A percentile compares a stretch with the other conserved stretches of the same genome.
phyloP scores from a whole-genome alignment of 1,140 invertebrate genomes.

The Achatina immaculata region DNA sequence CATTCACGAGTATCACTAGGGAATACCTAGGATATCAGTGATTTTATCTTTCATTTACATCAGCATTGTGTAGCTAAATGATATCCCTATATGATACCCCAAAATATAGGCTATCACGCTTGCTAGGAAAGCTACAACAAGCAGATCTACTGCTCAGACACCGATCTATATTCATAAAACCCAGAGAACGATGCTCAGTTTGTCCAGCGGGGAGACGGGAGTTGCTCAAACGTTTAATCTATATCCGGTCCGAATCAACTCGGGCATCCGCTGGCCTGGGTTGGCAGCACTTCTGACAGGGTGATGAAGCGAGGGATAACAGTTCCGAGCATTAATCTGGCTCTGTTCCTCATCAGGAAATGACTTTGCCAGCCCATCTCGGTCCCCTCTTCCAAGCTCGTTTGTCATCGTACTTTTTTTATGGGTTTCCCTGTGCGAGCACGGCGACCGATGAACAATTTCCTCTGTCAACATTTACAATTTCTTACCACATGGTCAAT shows the following conservation, averaged over 20 bases:
- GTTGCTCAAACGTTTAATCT: not conserved
- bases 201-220: too few species aligned
- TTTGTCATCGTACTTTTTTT: not conserved
- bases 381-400: not conserved
- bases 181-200: too few species aligned
- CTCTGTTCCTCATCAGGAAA: not conserved
- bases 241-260: not conserved
- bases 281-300: not conserved
- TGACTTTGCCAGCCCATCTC: not conserved
- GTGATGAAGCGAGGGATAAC: conserved; percentile 2
- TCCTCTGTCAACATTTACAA: not conserved
- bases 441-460: not conserved
- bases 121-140: too few species aligned
- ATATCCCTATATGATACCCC: too few species aligned
- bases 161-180: too few species aligned
- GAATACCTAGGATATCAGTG: too few species aligned
- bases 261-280: not conserved
- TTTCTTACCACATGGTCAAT: not conserved
- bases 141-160: too few species aligned
- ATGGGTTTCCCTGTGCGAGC: not conserved
- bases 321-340: not conserved
- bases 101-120: too few species aligned
- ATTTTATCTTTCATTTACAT: too few species aligned
- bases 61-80: too few species aligned
- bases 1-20: too few species aligned